Percentiles rank a stretch among this genome's conserved stretches.
Evolutionary conservation across 2,113 vertebrate genomes (phyloP).

Genomic region (Xenopus tropicalis): DNA sequence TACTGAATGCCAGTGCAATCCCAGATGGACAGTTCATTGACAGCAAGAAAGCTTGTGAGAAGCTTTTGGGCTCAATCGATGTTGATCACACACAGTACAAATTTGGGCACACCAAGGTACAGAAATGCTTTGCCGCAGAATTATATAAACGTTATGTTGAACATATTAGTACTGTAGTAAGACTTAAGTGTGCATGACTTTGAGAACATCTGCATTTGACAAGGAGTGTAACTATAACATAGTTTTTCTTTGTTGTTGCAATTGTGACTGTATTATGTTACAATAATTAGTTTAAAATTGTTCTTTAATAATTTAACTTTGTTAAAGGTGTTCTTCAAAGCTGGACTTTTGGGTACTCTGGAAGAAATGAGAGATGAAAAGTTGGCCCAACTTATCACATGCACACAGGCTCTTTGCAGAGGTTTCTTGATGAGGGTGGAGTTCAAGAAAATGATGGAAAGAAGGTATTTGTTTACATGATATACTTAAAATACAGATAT

Average conservation of each 20-base stretch:
- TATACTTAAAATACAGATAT: too few species aligned
- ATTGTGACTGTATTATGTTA: too few species aligned
- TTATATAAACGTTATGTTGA: too few species aligned
- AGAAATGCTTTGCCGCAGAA: too few species aligned
- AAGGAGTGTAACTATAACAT: too few species aligned
- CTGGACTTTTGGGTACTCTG: conserved; percentile 73
- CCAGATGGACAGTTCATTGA: conserved; percentile 86
- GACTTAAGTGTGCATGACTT: too few species aligned
- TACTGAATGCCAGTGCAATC: conserved; percentile 83
- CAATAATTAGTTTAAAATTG: too few species aligned
- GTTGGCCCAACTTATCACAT: conserved; percentile 70
- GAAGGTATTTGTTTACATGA: too few species aligned
- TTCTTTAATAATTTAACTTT: too few species aligned
- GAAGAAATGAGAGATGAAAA: conserved; percentile 84
- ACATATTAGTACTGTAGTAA: too few species aligned
- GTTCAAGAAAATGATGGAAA: conserved; percentile 76
- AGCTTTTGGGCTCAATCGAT: conserved; percentile 80
- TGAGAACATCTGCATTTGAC: too few species aligned
- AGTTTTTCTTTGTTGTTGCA: too few species aligned
- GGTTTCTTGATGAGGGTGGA: conserved; percentile 70
- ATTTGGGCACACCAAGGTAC: conserved; percentile 90
- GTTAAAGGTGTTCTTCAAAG: conserved; percentile 84
- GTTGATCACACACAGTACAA: conserved; percentile 81
- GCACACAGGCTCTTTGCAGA: conserved; percentile 73
- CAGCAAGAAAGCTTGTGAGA: conserved; percentile 86